Evolutionary conservation across 2,113 vertebrate species (phyloP).

Genomic region (Ictalurus furcatus): DNA sequence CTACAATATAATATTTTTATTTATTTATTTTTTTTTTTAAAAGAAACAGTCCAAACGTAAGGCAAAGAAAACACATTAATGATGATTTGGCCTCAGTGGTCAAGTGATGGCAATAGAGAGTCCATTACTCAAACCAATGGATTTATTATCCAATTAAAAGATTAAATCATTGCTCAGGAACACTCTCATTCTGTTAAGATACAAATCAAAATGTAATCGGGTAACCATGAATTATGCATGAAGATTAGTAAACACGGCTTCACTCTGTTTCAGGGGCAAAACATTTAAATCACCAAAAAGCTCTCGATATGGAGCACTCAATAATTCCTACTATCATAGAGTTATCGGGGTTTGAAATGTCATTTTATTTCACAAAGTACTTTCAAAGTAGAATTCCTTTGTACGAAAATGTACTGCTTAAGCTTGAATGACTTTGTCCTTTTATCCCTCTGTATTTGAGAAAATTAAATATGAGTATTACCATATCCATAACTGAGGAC

Average conservation of each 20-base stretch:
- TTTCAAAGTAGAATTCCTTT: constrained; percentile 17
- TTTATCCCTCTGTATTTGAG: background rate
- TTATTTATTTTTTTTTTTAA: too few relatives aligned
- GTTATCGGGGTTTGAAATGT: constrained; percentile 13
- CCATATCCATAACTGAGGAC: background rate
- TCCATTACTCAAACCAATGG: constrained; percentile 42
- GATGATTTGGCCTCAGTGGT: constrained; percentile 42
- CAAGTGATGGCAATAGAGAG: constrained; percentile 44
- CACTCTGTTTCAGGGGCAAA: constrained; percentile 40
- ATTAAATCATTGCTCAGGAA: constrained; percentile 51
- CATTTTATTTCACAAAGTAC: constrained; percentile 31
- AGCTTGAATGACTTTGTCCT: constrained; percentile 8
- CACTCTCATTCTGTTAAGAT: constrained; percentile 40
- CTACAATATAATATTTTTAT: background rate
- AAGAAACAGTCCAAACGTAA: constrained; percentile 28
- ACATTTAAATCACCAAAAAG: constrained; percentile 37
- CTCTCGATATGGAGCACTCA: constrained; percentile 38
- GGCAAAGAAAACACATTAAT: constrained; percentile 33
- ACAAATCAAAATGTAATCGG: constrained; percentile 52
- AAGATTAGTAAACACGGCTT: constrained; percentile 40
- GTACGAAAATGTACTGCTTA: background rate
- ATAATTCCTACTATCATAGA: constrained; percentile 35
- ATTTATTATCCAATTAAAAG: constrained; percentile 59
- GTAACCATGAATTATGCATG: constrained; percentile 48
- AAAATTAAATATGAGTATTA: constrained; percentile 9